A percentile compares a stretch with the other conserved stretches of the same genome.
phyloP scores from a whole-genome alignment of 2,888 invertebrate species.

The Rotaria macrura region DNA sequence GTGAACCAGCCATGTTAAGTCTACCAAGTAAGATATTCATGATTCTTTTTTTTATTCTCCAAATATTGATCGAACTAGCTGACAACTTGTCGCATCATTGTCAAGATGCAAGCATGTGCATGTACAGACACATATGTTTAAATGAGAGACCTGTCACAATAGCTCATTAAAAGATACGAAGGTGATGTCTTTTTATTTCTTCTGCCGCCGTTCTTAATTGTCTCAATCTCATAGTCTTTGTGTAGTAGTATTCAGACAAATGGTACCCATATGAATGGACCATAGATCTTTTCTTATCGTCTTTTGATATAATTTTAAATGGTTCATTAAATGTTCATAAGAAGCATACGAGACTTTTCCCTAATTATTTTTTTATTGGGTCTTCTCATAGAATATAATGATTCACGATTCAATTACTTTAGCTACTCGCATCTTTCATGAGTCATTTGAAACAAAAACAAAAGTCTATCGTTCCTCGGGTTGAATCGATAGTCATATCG shows the following conservation, averaged over 20 bases:
- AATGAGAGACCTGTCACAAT: not conserved
- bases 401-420: not conserved
- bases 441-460: not conserved
- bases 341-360: not conserved
- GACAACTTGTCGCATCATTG: constrained; percentile 6
- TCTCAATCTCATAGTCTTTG: not conserved
- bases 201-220: not conserved
- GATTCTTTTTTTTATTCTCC: not conserved
- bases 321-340: not conserved
- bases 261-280: not conserved
- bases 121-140: not conserved
- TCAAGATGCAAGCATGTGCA: not conserved
- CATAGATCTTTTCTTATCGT: not conserved
- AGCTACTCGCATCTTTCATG: not conserved
- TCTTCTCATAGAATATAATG: not conserved
- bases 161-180: constrained; percentile 8
- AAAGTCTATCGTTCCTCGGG: not conserved
- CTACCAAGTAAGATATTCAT: not conserved
- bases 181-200: not conserved
- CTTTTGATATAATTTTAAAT: not conserved
- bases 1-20: constrained; percentile 12
- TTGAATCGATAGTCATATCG: not conserved
- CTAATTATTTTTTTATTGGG: not conserved
- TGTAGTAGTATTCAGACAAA: not conserved
- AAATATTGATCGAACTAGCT: no score